These are phyloP conservation scores for Drosophila guanche DNA, from an alignment of 1,140 invertebrate species.

Conservation along the genomic window DNA sequence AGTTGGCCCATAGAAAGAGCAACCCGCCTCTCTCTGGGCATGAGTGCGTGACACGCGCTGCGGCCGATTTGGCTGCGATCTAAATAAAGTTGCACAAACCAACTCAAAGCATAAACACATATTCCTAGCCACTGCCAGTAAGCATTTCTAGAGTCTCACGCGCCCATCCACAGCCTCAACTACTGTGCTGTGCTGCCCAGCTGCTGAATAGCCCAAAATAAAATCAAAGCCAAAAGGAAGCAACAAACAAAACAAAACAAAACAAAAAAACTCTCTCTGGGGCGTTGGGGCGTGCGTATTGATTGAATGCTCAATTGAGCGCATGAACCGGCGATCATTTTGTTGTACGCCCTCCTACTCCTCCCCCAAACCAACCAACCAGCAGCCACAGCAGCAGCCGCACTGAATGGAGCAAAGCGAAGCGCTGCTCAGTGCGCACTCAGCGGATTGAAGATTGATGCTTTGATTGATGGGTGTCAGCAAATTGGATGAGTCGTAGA, in stretches of 20 bases:
- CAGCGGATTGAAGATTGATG: conserved; percentile 70
- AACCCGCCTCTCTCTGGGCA: neutral
- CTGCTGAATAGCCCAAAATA: conserved; percentile 40
- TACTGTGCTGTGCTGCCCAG: conserved; percentile 46
- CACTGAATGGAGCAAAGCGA: too few species aligned
- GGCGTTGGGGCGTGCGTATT: conserved; percentile 69
- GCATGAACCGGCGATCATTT: conserved; percentile 73
- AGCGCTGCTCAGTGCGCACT: conserved; percentile 22
- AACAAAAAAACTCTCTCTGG: conserved; percentile 36
- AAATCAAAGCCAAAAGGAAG: conserved; percentile 4
- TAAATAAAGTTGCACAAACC: too few species aligned
- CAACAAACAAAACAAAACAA: conserved; percentile 25
- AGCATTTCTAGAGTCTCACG: conserved; percentile 2
- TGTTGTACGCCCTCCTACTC: conserved; percentile 40
- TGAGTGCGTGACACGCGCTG: conserved; percentile 25
- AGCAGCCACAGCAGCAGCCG: neutral
- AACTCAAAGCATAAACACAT: too few species aligned
- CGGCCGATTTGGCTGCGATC: too few species aligned
- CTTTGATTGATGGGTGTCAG: conserved; percentile 77
- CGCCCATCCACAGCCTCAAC: conserved; percentile 21
- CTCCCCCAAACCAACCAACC: conserved; percentile 1
- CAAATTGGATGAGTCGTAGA: conserved; percentile 73
- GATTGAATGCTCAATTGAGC: conserved; percentile 78
- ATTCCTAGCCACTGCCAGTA: too few species aligned
- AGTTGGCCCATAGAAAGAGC: conserved; percentile 6